Percentiles rank a stretch among this genome's conserved stretches.
Evolutionary conservation across 2,113 vertebrate genomes (phyloP).

Genomic region (Channa maculata): DNA sequence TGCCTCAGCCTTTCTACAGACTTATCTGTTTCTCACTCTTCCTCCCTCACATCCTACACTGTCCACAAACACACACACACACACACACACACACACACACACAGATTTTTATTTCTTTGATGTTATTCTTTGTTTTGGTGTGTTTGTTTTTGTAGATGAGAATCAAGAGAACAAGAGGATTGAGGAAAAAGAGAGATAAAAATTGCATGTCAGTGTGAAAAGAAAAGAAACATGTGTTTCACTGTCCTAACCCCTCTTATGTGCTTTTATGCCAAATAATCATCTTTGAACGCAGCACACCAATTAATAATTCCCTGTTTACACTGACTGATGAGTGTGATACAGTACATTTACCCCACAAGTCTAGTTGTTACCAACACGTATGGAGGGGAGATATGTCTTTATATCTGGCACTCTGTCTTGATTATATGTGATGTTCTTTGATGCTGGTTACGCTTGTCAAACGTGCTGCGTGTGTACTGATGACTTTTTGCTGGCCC

Average conservation of each 20-base stretch:
- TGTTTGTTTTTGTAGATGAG: background rate
- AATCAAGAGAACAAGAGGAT: slow-evolving; percentile 3
- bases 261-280: slow-evolving; percentile 31
- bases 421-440: slow-evolving; percentile 28
- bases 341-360: slow-evolving; percentile 25
- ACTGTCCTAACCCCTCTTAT: slow-evolving; percentile 18
- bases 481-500: slow-evolving; percentile 7
- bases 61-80: background rate
- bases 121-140: background rate
- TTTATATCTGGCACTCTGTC: slow-evolving; percentile 22
- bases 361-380: slow-evolving; percentile 6
- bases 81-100: background rate
- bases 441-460: slow-evolving; percentile 1
- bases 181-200: background rate
- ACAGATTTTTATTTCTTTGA: background rate
- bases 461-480: slow-evolving; percentile 8
- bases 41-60: slow-evolving; percentile 7
- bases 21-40: slow-evolving; percentile 31
- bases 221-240: slow-evolving; percentile 11
- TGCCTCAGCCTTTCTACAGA: slow-evolving; percentile 5
- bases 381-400: slow-evolving; percentile 15
- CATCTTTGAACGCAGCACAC: slow-evolving; percentile 31
- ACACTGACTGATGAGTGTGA: slow-evolving; percentile 13
- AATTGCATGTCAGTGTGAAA: slow-evolving; percentile 24
- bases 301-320: slow-evolving; percentile 47